Evolutionary conservation across 2,888 invertebrate genomes (phyloP).

Genomic region (Eupeodes latifasciatus): DNA sequence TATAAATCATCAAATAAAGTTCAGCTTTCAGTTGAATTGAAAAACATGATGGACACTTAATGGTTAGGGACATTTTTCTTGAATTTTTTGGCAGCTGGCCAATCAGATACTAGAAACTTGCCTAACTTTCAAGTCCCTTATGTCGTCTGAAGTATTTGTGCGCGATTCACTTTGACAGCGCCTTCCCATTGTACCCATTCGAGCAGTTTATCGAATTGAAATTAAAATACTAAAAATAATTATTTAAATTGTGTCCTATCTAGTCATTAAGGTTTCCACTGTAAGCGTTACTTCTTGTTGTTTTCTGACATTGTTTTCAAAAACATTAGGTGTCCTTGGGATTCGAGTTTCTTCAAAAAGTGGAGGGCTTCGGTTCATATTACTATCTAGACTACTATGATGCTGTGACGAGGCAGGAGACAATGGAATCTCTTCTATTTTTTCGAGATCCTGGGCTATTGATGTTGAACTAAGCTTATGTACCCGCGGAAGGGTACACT

Average conservation of each 20-base stretch:
- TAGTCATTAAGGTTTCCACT: conserved; percentile 76
- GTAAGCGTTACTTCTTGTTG: conserved; percentile 67
- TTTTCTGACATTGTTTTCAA: conserved; percentile 58
- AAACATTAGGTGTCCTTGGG: conserved; percentile 38
- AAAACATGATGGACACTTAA: too few species aligned
- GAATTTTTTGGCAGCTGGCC: too few species aligned
- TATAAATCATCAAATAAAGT: too few species aligned
- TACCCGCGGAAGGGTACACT: conserved; percentile 81
- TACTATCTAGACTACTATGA: conserved; percentile 83
- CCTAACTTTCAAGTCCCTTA: too few species aligned
- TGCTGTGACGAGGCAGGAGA: conserved; percentile 84
- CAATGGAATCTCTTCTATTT: conserved; percentile 88
- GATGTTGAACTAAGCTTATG: conserved; percentile 89
- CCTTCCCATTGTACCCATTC: not conserved
- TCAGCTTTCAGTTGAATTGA: too few species aligned
- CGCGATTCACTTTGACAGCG: not conserved
- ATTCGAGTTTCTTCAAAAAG: conserved; percentile 79
- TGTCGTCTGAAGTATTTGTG: too few species aligned
- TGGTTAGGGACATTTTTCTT: too few species aligned
- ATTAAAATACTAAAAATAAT: not conserved
- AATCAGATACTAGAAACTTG: too few species aligned
- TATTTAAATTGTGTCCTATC: conserved; percentile 83
- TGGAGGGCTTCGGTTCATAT: conserved; percentile 83
- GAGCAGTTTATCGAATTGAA: not conserved
- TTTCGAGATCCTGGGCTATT: conserved; percentile 88